Conservation (phyloP, 1,140 invertebrate genomes). For the Camponotus vicinus region DNA sequence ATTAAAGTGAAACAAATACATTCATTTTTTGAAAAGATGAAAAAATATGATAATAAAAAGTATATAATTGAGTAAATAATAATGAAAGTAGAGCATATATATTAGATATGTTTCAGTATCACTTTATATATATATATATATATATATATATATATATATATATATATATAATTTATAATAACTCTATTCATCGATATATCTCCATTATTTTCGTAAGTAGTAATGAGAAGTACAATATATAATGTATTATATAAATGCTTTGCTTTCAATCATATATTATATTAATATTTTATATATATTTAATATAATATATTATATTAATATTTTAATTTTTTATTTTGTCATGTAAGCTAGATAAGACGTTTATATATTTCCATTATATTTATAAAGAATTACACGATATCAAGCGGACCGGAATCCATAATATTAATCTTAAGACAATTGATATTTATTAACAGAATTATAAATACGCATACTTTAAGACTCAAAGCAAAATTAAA, state of each 20-base stretch:
- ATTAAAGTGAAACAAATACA: background rate
- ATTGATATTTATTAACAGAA: background rate
- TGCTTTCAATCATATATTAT: too few species aligned
- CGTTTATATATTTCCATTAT: background rate
- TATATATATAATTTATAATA: too few species aligned
- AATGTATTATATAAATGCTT: too few species aligned
- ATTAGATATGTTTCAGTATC: too few species aligned
- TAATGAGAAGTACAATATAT: background rate
- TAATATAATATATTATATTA: too few species aligned
- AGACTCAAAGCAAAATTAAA: too few species aligned
- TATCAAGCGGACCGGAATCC: background rate
- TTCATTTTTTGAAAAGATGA: background rate
- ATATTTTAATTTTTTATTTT: background rate
- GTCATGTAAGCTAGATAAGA: conserved; percentile 1
- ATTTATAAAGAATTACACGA: background rate
- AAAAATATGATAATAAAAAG: background rate
- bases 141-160: too few species aligned
- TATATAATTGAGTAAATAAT: too few species aligned
- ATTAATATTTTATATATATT: background rate
- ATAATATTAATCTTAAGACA: background rate
- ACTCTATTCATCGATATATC: background rate
- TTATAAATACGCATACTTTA: too few species aligned
- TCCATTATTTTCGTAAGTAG: background rate
- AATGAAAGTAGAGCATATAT: background rate
- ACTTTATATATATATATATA: too few species aligned